These are phyloP conservation scores for Calameuta idolon DNA, from an alignment of 2,888 invertebrate species.

Conservation along the genomic window DNA sequence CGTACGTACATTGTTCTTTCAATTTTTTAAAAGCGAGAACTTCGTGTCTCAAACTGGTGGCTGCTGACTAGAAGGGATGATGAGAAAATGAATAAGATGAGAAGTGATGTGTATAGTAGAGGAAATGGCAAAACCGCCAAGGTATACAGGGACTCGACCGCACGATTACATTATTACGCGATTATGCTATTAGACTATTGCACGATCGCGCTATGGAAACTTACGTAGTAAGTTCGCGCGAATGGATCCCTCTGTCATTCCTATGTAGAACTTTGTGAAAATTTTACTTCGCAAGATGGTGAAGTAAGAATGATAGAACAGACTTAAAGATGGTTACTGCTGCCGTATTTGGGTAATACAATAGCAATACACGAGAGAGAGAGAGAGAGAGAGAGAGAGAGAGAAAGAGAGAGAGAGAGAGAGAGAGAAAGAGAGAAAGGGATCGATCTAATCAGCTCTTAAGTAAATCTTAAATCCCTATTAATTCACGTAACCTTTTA, in stretches of 20 bases:
- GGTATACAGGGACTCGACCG: neutral
- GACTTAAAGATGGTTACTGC: neutral
- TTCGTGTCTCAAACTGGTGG: no score
- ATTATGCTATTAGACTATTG: neutral
- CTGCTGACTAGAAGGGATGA: neutral
- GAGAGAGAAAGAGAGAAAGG: neutral
- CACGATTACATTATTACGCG: neutral
- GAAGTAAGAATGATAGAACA: neutral
- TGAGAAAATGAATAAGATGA: neutral
- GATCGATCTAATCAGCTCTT: neutral
- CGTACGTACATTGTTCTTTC: neutral
- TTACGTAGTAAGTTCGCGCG: neutral
- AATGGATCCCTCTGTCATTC: neutral
- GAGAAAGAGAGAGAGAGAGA: no score
- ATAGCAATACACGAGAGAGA: no score
- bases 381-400: no score
- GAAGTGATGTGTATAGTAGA: neutral
- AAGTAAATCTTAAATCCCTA: constrained; percentile 17
- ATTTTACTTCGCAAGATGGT: neutral
- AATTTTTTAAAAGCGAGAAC: neutral
- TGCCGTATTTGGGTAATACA: neutral
- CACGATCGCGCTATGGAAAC: neutral
- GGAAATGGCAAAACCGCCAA: neutral
- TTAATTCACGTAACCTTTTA: constrained; percentile 23
- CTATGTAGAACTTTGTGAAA: neutral